Evolutionary conservation across 1,140 invertebrate species (phyloP), one percentile per base, ranked within the genome.

Genomic region (Helicoverpa armigera): DNA sequence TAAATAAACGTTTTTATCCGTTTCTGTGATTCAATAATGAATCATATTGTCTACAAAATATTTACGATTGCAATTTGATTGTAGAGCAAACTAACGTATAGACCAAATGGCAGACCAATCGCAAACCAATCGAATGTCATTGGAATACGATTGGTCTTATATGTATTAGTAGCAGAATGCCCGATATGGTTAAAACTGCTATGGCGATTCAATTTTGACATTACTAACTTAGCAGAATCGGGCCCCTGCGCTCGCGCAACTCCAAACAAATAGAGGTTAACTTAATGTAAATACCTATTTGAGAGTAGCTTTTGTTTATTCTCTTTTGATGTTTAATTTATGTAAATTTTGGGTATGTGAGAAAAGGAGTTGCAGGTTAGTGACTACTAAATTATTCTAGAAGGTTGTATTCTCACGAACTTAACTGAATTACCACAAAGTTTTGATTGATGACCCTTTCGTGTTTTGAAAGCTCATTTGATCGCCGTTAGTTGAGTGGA

Each of bases 241-340:
- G 35, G 2, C 31, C 16, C 31, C 18, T 54, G 29, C 61, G 35
- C 61, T 16, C 54, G 43, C 35, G 29, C 56, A 58, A 73, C 50
- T 31, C 13, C 43, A 10, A 70, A 3, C 54, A 35, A 58, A 58
- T 58, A 13, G 70, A 73, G 70, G 70, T 73, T 58, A 73, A 73
- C 3, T 23, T 9, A 23, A 72, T 72, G 50, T 54, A 43, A 73
- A 73, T 73, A n/a, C n/a, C n/a, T n/a, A 73, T 73, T 72, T 58
- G 51, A 54, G 70, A 73, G 53, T 56, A 16, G 12, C 56, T 29
- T 43, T 56, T 73, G 29, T 43, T 58, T 73, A 31, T 70, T 53
- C 43, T 29, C 16, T 70, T n/a, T 29, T 70, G 18, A n/a, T 53
- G 67, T 54, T 50, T 29, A 50, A 53, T 70, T 70, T 70, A 54